A percentile compares a stretch with the other conserved stretches of the same genome.
Conservation (phyloP, 2,797 vertebrate species). For the Sebastes steindachneri region DNA sequence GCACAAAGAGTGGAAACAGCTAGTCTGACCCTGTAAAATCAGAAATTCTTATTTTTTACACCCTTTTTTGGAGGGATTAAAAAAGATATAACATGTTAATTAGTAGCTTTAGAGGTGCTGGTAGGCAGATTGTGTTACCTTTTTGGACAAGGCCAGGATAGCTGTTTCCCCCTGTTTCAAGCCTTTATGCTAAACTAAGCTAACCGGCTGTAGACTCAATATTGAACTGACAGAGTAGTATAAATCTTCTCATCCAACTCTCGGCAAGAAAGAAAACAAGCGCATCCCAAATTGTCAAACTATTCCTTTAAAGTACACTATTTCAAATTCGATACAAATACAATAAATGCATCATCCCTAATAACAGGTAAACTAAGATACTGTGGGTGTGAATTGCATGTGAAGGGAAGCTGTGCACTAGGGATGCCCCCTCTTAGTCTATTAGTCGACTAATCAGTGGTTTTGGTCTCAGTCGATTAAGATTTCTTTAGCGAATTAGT, state of each 20-base stretch:
- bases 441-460: too few species aligned
- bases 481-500: fast-evolving
- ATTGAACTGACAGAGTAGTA: neutral
- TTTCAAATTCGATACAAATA: neutral
- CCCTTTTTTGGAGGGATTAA: neutral
- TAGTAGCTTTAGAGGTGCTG: neutral
- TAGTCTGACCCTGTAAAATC: neutral
- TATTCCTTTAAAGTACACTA: neutral
- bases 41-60: neutral
- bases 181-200: neutral
- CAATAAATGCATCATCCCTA: neutral
- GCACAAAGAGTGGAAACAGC: too few species aligned
- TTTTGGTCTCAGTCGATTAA: too few species aligned
- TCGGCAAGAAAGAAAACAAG: neutral
- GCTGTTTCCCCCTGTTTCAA: neutral
- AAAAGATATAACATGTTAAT: neutral
- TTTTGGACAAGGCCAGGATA: neutral
- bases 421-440: too few species aligned
- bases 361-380: neutral
- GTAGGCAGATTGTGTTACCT: neutral
- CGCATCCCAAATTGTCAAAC: neutral
- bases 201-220: neutral
- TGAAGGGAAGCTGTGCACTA: neutral
- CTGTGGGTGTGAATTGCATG: neutral
- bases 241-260: neutral